phyloP scores from a whole-genome alignment of 2,797 vertebrate species.

The Ara ararauna region DNA sequence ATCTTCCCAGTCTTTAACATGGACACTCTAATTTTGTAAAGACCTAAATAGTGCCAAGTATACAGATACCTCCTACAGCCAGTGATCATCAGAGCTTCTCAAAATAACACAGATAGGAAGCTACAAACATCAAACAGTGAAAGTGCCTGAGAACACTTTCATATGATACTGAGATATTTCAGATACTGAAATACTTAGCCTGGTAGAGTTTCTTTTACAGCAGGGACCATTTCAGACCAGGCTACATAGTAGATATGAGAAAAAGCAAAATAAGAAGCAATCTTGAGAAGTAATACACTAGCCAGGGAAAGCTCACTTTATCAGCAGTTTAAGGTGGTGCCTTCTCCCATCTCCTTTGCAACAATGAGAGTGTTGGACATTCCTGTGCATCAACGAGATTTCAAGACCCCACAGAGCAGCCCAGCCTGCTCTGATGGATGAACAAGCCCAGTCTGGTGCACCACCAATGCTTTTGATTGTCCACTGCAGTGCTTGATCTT shows the following conservation, averaged over 20 bases:
- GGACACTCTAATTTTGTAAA: neutral
- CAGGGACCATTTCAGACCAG: neutral
- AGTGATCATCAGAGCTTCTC: neutral
- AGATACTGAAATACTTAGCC: neutral
- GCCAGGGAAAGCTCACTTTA: neutral
- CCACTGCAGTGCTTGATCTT: no score
- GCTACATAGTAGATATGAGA: fast-evolving
- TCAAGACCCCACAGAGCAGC: neutral
- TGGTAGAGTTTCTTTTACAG: neutral
- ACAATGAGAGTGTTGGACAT: fast-evolving
- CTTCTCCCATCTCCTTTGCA: neutral
- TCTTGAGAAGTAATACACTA: neutral
- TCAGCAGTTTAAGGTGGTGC: fast-evolving
- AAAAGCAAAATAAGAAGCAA: neutral
- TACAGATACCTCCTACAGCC: neutral
- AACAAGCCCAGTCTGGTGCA: neutral
- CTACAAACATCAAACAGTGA: neutral
- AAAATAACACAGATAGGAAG: neutral
- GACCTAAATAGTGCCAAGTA: no score
- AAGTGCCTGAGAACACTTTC: neutral
- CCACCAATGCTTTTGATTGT: neutral
- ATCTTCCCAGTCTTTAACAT: neutral
- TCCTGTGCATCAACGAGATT: no score
- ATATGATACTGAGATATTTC: neutral
- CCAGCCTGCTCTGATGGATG: neutral